phyloP scores from a whole-genome alignment of 2,888 invertebrate genomes.

The Lycaena phlaeas region DNA sequence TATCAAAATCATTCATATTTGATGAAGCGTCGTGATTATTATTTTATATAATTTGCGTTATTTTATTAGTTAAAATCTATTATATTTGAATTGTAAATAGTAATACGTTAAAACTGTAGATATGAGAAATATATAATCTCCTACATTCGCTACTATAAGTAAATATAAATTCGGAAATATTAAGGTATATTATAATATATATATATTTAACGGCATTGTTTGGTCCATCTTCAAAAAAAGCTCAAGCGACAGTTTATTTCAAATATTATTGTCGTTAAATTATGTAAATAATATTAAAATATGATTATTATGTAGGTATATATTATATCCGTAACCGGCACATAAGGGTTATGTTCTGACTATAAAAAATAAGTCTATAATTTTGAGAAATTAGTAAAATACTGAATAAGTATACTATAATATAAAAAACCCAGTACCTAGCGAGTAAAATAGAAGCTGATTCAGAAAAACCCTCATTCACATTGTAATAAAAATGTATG shows the following conservation, averaged over 20 bases:
- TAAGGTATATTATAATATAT: neutral
- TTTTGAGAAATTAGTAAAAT: no score
- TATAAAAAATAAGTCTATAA: no score
- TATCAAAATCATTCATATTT: conserved; percentile 25
- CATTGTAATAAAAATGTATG: no score
- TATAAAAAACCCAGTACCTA: no score
- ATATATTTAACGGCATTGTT: neutral
- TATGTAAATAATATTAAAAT: neutral
- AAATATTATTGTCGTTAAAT: conserved; percentile 1
- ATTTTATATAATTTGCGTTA: neutral
- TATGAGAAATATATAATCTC: neutral
- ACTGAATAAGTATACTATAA: no score
- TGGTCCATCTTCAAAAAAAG: conserved; percentile 2
- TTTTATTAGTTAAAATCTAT: neutral
- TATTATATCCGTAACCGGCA: neutral
- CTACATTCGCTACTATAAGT: neutral
- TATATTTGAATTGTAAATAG: neutral
- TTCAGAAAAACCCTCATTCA: no score
- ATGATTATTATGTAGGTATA: no score
- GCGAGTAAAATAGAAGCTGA: no score
- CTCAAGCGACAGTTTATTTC: neutral
- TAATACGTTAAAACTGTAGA: neutral
- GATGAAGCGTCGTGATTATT: conserved; percentile 12
- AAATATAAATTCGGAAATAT: neutral
- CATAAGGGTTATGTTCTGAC: neutral